A percentile compares a stretch with the other conserved stretches of the same genome.
These are phyloP conservation scores for Habrosyne pyritoides DNA, from an alignment of 2,888 invertebrate genomes.

Conservation along the genomic window DNA sequence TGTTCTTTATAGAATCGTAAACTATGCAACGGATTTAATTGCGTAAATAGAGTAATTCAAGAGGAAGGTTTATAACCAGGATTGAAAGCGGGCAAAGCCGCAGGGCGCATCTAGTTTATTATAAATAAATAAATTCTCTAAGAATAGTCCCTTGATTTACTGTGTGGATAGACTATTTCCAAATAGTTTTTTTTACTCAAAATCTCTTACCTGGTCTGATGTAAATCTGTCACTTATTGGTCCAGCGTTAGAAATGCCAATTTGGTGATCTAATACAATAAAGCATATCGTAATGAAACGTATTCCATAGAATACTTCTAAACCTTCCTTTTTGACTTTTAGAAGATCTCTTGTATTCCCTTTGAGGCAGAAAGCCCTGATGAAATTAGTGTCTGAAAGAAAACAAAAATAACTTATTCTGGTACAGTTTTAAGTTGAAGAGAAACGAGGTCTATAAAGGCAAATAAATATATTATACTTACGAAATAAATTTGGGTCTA, in stretches of 20 bases:
- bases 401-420: not conserved
- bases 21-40: too few species aligned
- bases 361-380: slow-evolving; percentile 63
- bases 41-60: too few species aligned
- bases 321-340: slow-evolving; percentile 54
- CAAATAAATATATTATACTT: slow-evolving; percentile 15
- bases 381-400: slow-evolving; percentile 47
- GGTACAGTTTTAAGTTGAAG: not conserved
- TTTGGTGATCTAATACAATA: slow-evolving; percentile 82
- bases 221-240: slow-evolving; percentile 82
- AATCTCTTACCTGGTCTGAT: slow-evolving; percentile 80
- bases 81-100: too few species aligned
- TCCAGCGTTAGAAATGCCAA: slow-evolving; percentile 79
- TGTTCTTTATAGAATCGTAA: too few species aligned
- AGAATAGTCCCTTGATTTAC: too few species aligned
- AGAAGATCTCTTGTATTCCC: slow-evolving; percentile 63
- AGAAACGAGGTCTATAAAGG: not conserved
- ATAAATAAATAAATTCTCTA: too few species aligned
- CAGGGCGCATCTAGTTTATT: too few species aligned
- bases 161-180: too few species aligned
- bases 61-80: too few species aligned
- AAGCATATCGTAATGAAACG: slow-evolving; percentile 82
- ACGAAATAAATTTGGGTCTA: slow-evolving; percentile 32
- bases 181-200: too few species aligned
- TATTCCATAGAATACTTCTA: slow-evolving; percentile 84